These are phyloP conservation scores for Poecilia gillii DNA, from an alignment of 2,797 vertebrate genomes.

Conservation along the genomic window DNA sequence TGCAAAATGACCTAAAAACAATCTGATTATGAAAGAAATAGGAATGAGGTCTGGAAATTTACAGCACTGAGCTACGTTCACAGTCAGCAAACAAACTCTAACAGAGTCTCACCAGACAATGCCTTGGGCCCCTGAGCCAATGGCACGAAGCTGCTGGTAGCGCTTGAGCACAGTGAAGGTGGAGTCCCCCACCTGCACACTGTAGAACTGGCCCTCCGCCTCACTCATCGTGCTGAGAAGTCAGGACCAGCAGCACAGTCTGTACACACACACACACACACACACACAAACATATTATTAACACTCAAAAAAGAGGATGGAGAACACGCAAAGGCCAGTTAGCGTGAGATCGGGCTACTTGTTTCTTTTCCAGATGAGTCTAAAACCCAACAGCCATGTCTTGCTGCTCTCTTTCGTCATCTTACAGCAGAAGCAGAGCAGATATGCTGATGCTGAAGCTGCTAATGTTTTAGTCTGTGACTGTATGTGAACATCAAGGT, in stretches of 20 bases:
- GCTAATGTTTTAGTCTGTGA: conserved; percentile 31
- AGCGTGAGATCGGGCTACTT: neutral
- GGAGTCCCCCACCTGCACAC: conserved; percentile 97
- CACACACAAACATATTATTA: conserved; percentile 14
- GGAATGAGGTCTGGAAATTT: neutral
- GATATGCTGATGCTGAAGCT: conserved; percentile 26
- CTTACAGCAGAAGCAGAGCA: conserved; percentile 26
- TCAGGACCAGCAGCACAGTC: conserved; percentile 74
- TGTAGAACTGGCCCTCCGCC: conserved; percentile 93
- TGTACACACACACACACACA: conserved; percentile 38
- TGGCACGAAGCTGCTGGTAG: conserved; percentile 93
- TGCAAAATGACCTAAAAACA: neutral
- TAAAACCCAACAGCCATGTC: conserved; percentile 24
- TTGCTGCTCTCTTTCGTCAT: conserved; percentile 33
- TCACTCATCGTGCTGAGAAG: conserved; percentile 89
- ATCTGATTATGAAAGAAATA: neutral
- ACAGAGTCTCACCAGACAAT: conserved; percentile 93
- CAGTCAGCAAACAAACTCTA: neutral
- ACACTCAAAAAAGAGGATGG: conserved; percentile 9
- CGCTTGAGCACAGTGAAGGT: conserved; percentile 94
- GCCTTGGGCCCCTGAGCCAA: conserved; percentile 96
- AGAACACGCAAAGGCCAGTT: neutral
- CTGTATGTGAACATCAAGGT: conserved; percentile 12
- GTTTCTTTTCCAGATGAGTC: conserved; percentile 34
- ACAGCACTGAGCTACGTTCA: neutral